Conservation (phyloP, 2,888 invertebrate species). For the Latrodectus elegans region DNA sequence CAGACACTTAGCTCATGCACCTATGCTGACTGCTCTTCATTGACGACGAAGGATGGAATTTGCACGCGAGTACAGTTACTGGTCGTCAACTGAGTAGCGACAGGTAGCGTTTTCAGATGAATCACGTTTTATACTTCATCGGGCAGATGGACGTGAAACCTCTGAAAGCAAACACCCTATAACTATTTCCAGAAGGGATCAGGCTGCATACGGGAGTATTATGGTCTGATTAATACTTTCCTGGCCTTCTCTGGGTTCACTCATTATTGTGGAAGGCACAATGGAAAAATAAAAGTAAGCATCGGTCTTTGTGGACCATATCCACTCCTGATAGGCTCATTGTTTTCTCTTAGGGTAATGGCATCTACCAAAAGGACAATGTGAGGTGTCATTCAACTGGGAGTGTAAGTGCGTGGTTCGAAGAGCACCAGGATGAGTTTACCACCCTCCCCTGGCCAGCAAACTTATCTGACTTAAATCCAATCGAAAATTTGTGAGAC, state of each 20-base stretch:
- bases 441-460: background rate
- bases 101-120: constrained; percentile 15
- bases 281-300: background rate
- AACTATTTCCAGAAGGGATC: background rate
- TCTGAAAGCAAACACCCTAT: constrained; percentile 4
- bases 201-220: constrained; percentile 3
- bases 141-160: constrained; percentile 16
- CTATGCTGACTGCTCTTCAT: constrained; percentile 21
- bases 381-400: background rate
- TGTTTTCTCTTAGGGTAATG: constrained; percentile 6
- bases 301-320: constrained; percentile 6
- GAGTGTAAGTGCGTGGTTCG: constrained; percentile 4
- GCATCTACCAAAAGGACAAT: constrained; percentile 12
- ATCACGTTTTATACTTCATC: constrained; percentile 15
- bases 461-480: background rate
- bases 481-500: background rate
- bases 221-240: constrained; percentile 8
- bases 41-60: constrained; percentile 14
- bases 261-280: constrained; percentile 11
- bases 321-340: constrained; percentile 4
- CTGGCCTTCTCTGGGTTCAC: background rate
- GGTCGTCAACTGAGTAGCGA: constrained; percentile 17
- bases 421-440: constrained; percentile 8
- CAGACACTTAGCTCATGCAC: background rate
- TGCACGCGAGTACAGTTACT: constrained; percentile 3